phyloP scores from a whole-genome alignment of 2,797 vertebrate genomes.

The Enteromius paludinosus region DNA sequence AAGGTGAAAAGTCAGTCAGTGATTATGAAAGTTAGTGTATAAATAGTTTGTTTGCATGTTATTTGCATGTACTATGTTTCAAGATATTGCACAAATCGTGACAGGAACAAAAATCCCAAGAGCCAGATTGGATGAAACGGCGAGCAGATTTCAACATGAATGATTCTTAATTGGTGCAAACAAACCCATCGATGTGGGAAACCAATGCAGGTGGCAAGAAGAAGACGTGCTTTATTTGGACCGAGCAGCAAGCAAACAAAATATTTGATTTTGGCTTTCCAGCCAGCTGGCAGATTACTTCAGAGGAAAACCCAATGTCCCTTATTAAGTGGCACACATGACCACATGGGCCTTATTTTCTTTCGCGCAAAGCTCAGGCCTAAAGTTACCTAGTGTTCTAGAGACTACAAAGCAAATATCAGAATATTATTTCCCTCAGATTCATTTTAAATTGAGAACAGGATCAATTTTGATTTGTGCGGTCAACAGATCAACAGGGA shows the following conservation, averaged over 20 bases:
- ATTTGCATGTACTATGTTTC: background rate
- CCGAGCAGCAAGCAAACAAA: slow-evolving; percentile 51
- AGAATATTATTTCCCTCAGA: slow-evolving; percentile 58
- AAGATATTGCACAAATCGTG: background rate
- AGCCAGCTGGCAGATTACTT: slow-evolving; percentile 60
- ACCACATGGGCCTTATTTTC: slow-evolving; percentile 65
- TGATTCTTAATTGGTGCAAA: slow-evolving; percentile 47
- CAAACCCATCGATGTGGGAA: background rate
- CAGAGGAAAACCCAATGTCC: slow-evolving; percentile 64
- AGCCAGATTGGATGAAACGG: background rate
- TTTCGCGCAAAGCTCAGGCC: slow-evolving; percentile 50
- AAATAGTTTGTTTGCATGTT: background rate
- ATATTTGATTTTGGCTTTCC: slow-evolving; percentile 54
- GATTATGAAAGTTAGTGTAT: slow-evolving; percentile 15
- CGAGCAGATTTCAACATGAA: slow-evolving; percentile 33
- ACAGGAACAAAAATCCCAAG: background rate
- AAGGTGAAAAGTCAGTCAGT: slow-evolving; percentile 29
- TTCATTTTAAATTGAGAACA: slow-evolving; percentile 66
- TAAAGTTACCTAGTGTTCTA: slow-evolving; percentile 58
- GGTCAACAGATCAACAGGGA: slow-evolving; percentile 36
- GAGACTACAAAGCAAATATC: slow-evolving; percentile 70
- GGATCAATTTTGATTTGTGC: slow-evolving; percentile 49
- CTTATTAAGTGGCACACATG: slow-evolving; percentile 69
- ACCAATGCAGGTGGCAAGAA: background rate
- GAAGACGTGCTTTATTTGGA: slow-evolving; percentile 52